phyloP scores from a whole-genome alignment of 2,888 invertebrate genomes.

The Cyaniris semiargus region DNA sequence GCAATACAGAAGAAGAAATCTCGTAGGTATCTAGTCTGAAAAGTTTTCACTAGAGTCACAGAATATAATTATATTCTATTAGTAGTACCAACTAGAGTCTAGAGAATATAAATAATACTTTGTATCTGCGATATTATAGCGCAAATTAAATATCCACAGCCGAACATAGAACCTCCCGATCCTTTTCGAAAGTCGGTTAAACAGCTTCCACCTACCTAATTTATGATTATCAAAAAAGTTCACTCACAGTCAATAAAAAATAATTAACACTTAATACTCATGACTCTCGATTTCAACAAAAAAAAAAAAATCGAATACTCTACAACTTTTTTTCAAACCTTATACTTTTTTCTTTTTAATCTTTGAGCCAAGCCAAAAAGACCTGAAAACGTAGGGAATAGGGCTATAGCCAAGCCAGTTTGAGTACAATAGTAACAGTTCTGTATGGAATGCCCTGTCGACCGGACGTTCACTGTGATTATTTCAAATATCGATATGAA shows the following conservation, averaged over 20 bases:
- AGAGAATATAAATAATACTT: too few species aligned
- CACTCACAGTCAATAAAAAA: neutral
- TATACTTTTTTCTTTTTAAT: neutral
- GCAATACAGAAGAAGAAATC: too few species aligned
- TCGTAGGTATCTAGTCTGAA: too few species aligned
- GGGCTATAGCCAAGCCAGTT: constrained; percentile 8
- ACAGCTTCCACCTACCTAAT: neutral
- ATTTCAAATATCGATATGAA: constrained; percentile 10
- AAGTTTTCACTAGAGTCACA: too few species aligned
- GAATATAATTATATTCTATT: too few species aligned
- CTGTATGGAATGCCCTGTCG: neutral
- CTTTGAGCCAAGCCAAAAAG: neutral
- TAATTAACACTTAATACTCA: neutral
- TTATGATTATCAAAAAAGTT: too few species aligned
- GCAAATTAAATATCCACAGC: too few species aligned
- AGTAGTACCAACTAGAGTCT: too few species aligned
- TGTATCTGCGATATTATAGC: too few species aligned
- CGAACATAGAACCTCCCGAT: too few species aligned
- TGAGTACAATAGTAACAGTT: constrained; percentile 11
- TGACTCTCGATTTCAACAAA: neutral
- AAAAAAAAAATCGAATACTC: neutral
- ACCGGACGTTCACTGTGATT: neutral
- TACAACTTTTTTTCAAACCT: neutral
- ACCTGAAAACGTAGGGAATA: constrained; percentile 11
- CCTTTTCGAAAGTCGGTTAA: too few species aligned